Evolutionary conservation across 2,888 invertebrate genomes (phyloP), one percentile per base, ranked within the genome.

Genomic region (Celastrina argiolus): DNA sequence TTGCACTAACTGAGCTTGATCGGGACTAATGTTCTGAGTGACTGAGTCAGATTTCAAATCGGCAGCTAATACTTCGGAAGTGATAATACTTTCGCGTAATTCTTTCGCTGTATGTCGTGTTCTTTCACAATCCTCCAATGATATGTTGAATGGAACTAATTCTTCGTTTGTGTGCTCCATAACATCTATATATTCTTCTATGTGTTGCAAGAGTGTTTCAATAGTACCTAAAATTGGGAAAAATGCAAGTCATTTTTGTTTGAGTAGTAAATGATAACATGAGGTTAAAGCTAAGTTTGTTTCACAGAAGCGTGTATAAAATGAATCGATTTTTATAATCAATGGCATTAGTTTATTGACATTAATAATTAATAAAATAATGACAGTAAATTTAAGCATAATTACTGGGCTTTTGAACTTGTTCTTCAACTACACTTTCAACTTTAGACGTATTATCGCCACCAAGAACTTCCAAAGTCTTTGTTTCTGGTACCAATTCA

Each of bases 171-270:
- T 77, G 34, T 81, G 80, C 78, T 87, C 83, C 66, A 84, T 79
- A 6, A 85, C 71, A 71, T 87, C 83, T 67, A 87, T 83, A 65
- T 85, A 87, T 70, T 84, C 79, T 63, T 86, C 81, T 34, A 88
- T 82, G 63, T 83, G 81, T 63, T 82, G 74, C 65, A 83, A 66
- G 8, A 87, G 74, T 28, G 78, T 70, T 76, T 71, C 16, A 78
- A 67, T 70, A 76, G 74, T 22, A 36, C 16, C 59, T 59, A 18
- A 34, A 59, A 59, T 10, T 18, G 18, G 8, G 8, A 1, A 45
- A 45, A 3, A 16, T 45, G 8, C 10, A 45, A 45, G 3, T 45
- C 3, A 10, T 10, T 45, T 18, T 45, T 45, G 8, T 18, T 3
- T 10, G 3, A 0, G 16, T 18, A 16, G 18, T 45, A 3, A 18